A percentile compares a stretch with the other conserved stretches of the same genome.
Evolutionary conservation across 2,888 invertebrate genomes (phyloP).

Genomic region (Trachelus iudaicus): DNA sequence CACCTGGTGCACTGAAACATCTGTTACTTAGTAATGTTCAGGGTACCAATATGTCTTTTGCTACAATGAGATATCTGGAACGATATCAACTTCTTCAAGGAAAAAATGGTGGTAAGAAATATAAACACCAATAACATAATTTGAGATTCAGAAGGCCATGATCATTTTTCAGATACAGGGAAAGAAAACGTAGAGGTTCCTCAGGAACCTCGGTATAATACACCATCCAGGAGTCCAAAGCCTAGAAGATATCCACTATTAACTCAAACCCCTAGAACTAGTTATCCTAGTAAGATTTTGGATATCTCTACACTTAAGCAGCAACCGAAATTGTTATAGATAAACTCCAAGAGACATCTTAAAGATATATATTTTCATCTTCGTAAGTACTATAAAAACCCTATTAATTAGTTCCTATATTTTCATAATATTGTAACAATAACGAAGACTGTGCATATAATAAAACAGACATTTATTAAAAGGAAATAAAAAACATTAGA

Average conservation of each 20-base stretch:
- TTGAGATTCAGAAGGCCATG: not conserved
- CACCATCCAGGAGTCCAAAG: not conserved
- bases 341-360: not conserved
- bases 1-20: conserved; percentile 50
- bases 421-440: not conserved
- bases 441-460: not conserved
- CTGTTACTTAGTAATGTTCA: conserved; percentile 50
- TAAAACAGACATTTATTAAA: not conserved
- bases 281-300: conserved; percentile 70
- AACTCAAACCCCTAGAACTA: conserved; percentile 41
- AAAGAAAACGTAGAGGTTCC: conserved; percentile 7
- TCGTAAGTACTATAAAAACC: not conserved
- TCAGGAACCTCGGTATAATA: conserved; percentile 1
- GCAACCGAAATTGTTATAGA: conserved; percentile 74
- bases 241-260: conserved; percentile 27
- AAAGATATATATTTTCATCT: not conserved
- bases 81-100: conserved; percentile 73
- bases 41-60: conserved; percentile 75
- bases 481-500: not conserved
- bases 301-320: conserved; percentile 77
- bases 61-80: conserved; percentile 79
- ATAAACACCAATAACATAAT: not conserved
- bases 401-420: not conserved
- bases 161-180: conserved; percentile 12
- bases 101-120: conserved; percentile 44